These are phyloP conservation scores for Latrodectus elegans DNA, from an alignment of 2,888 invertebrate genomes.

Conservation along the genomic window DNA sequence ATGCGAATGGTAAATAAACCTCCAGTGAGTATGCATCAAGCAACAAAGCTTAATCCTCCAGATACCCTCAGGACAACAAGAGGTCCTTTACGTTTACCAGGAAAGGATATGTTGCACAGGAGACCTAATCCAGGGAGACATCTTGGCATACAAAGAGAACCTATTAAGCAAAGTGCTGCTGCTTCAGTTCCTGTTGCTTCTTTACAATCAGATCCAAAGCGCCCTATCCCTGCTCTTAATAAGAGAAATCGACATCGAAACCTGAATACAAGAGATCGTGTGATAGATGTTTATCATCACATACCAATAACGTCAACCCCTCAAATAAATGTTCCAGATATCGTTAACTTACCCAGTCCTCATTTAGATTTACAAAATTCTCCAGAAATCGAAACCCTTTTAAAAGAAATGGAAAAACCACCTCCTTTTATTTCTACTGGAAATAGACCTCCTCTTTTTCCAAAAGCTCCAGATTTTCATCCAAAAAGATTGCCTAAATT, in stretches of 20 bases:
- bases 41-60: not conserved
- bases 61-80: not conserved
- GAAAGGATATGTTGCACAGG: conserved; percentile 10
- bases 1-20: not conserved
- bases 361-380: not conserved
- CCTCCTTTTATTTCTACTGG: not conserved
- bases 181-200: conserved; percentile 6
- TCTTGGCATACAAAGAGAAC: not conserved
- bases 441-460: not conserved
- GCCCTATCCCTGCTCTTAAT: not conserved
- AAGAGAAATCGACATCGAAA: not conserved
- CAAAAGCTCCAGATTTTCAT: not conserved
- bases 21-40: conserved; percentile 12
- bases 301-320: conserved; percentile 23
- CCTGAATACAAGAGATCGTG: conserved; percentile 6
- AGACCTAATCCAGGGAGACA: not conserved
- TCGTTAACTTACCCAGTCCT: conserved; percentile 25
- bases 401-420: conserved; percentile 1
- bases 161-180: not conserved
- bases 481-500: conserved; percentile 10
- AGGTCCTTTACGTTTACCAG: conserved; percentile 20
- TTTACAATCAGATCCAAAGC: not conserved
- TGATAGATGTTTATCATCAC: conserved; percentile 56
- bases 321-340: not conserved
- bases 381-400: not conserved